These are phyloP conservation scores for Drosophila setifemur DNA, from an alignment of 1,140 invertebrate genomes.

Conservation along the genomic window DNA sequence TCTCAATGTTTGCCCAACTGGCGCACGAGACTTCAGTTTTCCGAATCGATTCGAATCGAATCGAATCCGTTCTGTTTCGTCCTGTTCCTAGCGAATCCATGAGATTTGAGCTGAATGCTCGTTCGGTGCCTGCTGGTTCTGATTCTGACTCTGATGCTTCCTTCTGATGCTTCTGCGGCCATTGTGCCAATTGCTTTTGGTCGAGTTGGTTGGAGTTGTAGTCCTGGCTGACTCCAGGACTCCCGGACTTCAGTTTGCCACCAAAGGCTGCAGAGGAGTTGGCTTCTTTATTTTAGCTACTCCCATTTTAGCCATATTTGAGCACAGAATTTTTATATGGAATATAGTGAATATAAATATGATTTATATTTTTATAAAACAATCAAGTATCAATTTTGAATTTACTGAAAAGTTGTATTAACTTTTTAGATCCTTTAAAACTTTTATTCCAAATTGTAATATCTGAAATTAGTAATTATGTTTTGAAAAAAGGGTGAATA, in stretches of 20 bases:
- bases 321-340: too few relatives aligned
- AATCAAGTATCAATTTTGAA: too few relatives aligned
- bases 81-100: conserved; percentile 12
- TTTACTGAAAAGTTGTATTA: too few relatives aligned
- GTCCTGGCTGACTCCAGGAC: conserved; percentile 16
- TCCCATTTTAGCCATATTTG: background rate
- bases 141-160: conserved; percentile 35
- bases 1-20: conserved; percentile 76
- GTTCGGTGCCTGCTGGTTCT: conserved; percentile 17
- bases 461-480: too few relatives aligned
- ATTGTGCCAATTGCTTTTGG: conserved; percentile 72
- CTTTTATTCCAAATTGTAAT: too few relatives aligned
- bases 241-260: too few relatives aligned
- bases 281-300: too few relatives aligned
- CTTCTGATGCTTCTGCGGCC: conserved; percentile 53
- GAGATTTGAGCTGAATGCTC: conserved; percentile 33
- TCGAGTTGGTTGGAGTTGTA: conserved; percentile 22
- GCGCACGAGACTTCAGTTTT: conserved; percentile 55
- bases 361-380: too few relatives aligned
- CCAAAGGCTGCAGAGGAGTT: background rate
- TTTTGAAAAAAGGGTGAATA: too few relatives aligned
- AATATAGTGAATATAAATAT: too few relatives aligned
- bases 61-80: conserved; percentile 8
- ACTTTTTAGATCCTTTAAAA: too few relatives aligned
- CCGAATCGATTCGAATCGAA: too few relatives aligned